phyloP scores from a whole-genome alignment of 1,140 invertebrate genomes.

The Mactra quadrangularis region DNA sequence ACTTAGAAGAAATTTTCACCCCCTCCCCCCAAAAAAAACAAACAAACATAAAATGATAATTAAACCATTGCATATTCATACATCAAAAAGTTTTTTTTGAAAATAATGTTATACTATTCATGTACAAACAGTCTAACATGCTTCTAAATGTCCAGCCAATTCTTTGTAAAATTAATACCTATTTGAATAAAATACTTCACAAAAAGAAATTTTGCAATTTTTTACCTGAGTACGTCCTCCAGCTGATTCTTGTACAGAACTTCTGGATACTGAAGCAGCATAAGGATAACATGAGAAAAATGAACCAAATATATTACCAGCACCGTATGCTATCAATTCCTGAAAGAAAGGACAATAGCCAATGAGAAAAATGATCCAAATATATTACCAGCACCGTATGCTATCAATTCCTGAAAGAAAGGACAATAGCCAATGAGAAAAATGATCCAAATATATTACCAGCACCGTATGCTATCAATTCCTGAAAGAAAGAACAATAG shows the following conservation, averaged over 20 bases:
- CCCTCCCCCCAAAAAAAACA: too few relatives aligned
- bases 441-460: slow-evolving; percentile 79
- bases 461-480: slow-evolving; percentile 77
- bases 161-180: too few relatives aligned
- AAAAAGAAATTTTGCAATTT: too few relatives aligned
- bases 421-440: slow-evolving; percentile 68
- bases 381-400: slow-evolving; percentile 76
- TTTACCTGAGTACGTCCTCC: slow-evolving; percentile 85
- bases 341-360: slow-evolving; percentile 38
- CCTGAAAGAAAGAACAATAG: slow-evolving; percentile 61
- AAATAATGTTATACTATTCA: too few relatives aligned
- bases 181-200: too few relatives aligned
- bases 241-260: slow-evolving; percentile 83
- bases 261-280: slow-evolving; percentile 85
- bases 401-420: slow-evolving; percentile 83
- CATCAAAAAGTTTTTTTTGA: too few relatives aligned
- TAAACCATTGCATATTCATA: too few relatives aligned
- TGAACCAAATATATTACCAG: slow-evolving; percentile 77
- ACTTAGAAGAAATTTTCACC: too few relatives aligned
- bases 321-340: slow-evolving; percentile 80
- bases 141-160: too few relatives aligned
- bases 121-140: too few relatives aligned
- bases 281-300: slow-evolving; percentile 84
- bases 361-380: slow-evolving; percentile 80
- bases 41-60: too few relatives aligned